Evolutionary conservation across 2,888 invertebrate genomes (phyloP), one percentile per base, ranked within the genome.

Genomic region (Coenonympha arcania): DNA sequence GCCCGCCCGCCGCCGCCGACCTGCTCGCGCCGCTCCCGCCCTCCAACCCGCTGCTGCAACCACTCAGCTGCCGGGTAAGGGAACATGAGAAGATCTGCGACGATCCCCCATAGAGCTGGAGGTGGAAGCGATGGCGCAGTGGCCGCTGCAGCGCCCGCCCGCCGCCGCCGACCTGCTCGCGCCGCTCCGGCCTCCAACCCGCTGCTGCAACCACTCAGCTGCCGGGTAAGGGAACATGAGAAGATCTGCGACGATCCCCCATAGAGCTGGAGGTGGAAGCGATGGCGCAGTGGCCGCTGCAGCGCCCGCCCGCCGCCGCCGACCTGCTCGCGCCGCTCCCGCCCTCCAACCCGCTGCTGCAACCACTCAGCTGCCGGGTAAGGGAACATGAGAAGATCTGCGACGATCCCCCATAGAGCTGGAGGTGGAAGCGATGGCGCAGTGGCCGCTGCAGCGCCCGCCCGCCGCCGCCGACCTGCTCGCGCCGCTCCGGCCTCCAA

Each of bases 261-360:
- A 93, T 96, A 57, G 96, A 97, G 71, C 74, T 98, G 64, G 91
- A 91, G 41, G 95, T 95, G 52, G 92, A 93, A 69, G 92, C 95
- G 1, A 92, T 93, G 67, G 94, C 95, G 13, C 95, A 96, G 79
- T 98, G 98, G 98, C 90, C 91, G 50, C 88, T 98, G 55, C 90
- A 92, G 60, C 88, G 93, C 34, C 87, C 89, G 47, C 82, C 89
- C 0, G 83, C 87, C 39, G 87, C 89, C 18, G 75, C 84, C 13
- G 95, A 95, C 76, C 84, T 95, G 57, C 88, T 91, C 62, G 92
- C 93, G 50, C 95, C 95, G n/a, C 79, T 95, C 59, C 85, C 90
- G 19, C 75, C 89, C 19, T 90, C 91, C 62, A 93, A 91, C 80
- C 90, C 93, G 58, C 83, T 93, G 56, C 67, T 86, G 55, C 78